Percentiles rank a stretch among this genome's conserved stretches.
These are phyloP conservation scores for Tadarida brasiliensis DNA, from an alignment of 2,797 vertebrate species.

Conservation along the genomic window DNA sequence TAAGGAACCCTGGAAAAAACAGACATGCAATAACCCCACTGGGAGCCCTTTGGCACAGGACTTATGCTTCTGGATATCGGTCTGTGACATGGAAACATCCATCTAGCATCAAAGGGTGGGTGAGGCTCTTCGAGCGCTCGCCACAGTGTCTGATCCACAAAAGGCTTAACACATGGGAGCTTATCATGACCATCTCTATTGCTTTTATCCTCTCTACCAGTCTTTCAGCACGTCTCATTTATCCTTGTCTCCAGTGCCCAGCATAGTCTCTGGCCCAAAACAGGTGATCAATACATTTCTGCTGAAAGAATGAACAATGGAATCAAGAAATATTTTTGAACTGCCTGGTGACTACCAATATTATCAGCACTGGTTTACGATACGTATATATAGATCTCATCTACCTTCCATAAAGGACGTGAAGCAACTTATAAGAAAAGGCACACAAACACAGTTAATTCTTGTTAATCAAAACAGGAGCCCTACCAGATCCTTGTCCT, in stretches of 20 bases:
- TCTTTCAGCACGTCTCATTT: neutral
- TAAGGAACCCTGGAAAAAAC: neutral
- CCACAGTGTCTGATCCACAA: neutral
- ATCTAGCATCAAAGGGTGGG: neutral
- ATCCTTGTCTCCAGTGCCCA: neutral
- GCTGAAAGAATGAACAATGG: neutral
- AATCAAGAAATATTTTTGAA: neutral
- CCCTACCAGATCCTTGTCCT: neutral
- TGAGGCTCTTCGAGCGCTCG: neutral
- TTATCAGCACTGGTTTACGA: neutral
- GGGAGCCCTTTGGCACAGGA: neutral
- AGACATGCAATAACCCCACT: neutral
- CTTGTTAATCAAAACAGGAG: neutral
- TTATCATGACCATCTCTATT: neutral
- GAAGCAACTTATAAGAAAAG: neutral
- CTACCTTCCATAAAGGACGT: neutral
- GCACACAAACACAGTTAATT: neutral
- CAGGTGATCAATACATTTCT: neutral
- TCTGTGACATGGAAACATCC: neutral
- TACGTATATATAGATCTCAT: neutral
- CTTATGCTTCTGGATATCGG: neutral
- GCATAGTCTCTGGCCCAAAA: neutral
- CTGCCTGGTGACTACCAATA: too few relatives aligned
- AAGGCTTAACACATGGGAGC: too few relatives aligned
- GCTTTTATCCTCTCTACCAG: neutral